Base-by-base conservation (phyloP, 2,888 invertebrate species). In the Xanthorhoe designata region DNA sequence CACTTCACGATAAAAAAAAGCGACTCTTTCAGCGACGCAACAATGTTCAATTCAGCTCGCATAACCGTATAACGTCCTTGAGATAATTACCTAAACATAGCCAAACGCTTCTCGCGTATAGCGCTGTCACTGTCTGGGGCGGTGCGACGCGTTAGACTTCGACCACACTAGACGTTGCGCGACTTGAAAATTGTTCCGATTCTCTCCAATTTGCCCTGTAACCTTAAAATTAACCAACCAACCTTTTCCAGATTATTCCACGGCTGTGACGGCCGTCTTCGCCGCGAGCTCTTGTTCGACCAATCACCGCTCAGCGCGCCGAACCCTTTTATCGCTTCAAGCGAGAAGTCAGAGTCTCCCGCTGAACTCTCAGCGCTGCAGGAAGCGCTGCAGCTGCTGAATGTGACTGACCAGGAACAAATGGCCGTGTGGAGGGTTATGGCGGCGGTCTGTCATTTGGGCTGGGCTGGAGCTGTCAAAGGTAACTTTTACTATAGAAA, bases 401-500 rank as follows among this genome's bases (percentile, higher is more conserved):
- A 96, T 0, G 95, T 98, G 29, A 95, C 96, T 0, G 96, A 96
- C 51, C 94, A 94, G 17, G 98, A 99, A 72, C 96, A 96, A 77
- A 96, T 96, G 82, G 96, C 96, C 0, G 94, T 99, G 58, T 98
- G 98, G 96, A 95, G 96, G 78, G 96, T 98, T 50, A 91, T 99
- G 76, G 98, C 98, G 0, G 97, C 98, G n/a, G 96, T 99, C 65
- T 98, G 98, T 83, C 99, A 99, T 90, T 90, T 99, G 71, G 98
- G 98, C 13, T 96, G 97, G 84, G 98, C 97, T 32, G 97, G 97
- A 0, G 97, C 96, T 58, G 95, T 95, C 0, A 96, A 96, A 94
- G 95, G 96, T 96, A 55, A 42, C 38, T 32, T 24, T 24, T 24
- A 24, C 24, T 24, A 24, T 32, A 24, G 5, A 24, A 24, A 32